Evolutionary conservation across 2,113 vertebrate genomes (phyloP), one percentile per base, ranked within the genome.

Genomic region (Alexandromys fortis): DNA sequence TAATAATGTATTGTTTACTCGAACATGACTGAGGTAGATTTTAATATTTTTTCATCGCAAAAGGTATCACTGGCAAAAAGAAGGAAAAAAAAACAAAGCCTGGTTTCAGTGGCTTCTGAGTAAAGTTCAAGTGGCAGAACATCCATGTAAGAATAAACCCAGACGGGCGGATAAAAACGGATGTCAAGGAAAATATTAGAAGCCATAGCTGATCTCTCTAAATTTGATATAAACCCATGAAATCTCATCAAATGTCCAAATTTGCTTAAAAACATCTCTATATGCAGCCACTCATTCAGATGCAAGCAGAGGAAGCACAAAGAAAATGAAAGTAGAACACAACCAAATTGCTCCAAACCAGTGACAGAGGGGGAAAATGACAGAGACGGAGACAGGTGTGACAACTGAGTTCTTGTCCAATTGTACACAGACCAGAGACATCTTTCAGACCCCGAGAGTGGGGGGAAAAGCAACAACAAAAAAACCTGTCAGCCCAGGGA

Each of bases 201-300:
- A 58, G 81, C 38, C 58, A 73, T 78, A 22, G 14, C 14, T 75
- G 82, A 61, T 49, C 26, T 91, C 58, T 83, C 11, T 38, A 81
- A 49, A 76, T 61, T 68, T 88, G 11, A 24, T 86, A 65, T 45
- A 42, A 81, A 72, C 30, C 47, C 21, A 47, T 77, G 12, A 86
- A 89, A 68, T 86, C 76, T 77, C 14, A 77, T 78, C 47, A n/a
- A 70, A 77, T 93, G 26, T 86, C 35, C 38, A 86, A 68, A 93
- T 90, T 49, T 78, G 28, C 12, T 38, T 65, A 0, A 30, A 83
- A 35, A 68, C 35, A 72, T 19, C 12, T 52, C n/a, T 30, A 52
- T n/a, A 42, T 93, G 5, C 55, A 75, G 33, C 45, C 68, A 13
- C 14, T 63, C 70, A 61, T 26, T 63, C 89, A 49, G 9, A 77